These are phyloP conservation scores for Epinephelus coioides DNA, from an alignment of 2,797 vertebrate species.

Conservation along the genomic window DNA sequence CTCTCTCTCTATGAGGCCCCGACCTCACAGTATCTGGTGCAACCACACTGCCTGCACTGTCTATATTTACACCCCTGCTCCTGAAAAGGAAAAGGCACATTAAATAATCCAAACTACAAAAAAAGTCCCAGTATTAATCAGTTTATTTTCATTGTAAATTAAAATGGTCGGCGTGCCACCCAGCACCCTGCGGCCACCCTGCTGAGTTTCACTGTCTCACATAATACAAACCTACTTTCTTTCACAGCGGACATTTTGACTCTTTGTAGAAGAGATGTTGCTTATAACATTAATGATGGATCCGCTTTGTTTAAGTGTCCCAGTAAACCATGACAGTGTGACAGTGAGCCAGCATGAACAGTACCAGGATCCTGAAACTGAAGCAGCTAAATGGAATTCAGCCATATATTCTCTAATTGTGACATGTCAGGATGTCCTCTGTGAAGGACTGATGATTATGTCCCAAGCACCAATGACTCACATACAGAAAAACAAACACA, in stretches of 20 bases:
- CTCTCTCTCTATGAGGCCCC: no score
- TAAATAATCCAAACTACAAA: no score
- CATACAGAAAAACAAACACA: not conserved
- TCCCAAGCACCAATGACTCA: not conserved
- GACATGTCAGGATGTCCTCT: not conserved
- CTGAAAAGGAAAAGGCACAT: no score
- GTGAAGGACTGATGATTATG: not conserved
- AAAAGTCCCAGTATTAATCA: no score
- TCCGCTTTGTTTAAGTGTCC: not conserved
- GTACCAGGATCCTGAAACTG: not conserved
- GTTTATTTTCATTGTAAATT: no score
- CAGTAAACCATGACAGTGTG: not conserved
- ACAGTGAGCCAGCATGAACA: not conserved
- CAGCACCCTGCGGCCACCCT: no score
- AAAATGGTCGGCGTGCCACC: no score
- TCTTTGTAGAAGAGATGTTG: not conserved
- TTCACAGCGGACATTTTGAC: not conserved
- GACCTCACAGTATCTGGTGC: no score
- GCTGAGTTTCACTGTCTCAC: no score
- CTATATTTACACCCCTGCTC: no score
- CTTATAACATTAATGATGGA: not conserved
- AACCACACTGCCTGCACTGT: no score
- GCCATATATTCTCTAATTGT: not conserved
- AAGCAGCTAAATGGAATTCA: conserved; percentile 7
- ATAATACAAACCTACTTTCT: not conserved